Conservation (phyloP, 2,888 invertebrate genomes). For the Merodon equestris region DNA sequence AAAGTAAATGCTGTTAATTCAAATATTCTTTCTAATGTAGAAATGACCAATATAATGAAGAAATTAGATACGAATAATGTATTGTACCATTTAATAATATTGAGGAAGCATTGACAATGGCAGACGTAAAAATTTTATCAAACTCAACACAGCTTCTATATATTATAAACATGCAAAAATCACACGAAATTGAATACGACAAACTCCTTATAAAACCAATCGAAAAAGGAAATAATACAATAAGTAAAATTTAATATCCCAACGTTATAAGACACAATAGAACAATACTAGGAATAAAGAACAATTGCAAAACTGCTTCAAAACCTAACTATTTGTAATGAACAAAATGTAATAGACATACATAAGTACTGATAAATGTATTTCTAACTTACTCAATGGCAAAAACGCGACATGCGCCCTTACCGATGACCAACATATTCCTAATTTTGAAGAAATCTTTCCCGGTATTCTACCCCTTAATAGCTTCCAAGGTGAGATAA, state of each 20-base stretch:
- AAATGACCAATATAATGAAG: too few species aligned
- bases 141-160: constrained; percentile 27
- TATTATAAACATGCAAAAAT: too few species aligned
- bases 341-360: too few species aligned
- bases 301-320: constrained; percentile 34
- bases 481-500: constrained; percentile 8
- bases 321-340: too few species aligned
- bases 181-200: too few species aligned
- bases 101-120: too few species aligned
- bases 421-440: constrained; percentile 16
- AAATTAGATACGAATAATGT: too few species aligned
- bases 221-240: constrained; percentile 30
- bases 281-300: constrained; percentile 25
- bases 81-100: too few species aligned
- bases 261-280: constrained; percentile 32
- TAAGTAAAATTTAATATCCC: constrained; percentile 29
- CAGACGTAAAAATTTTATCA: constrained; percentile 47
- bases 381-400: constrained; percentile 9
- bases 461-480: constrained; percentile 11
- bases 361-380: too few species aligned
- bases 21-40: too few species aligned
- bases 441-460: constrained; percentile 10
- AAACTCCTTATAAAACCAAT: too few species aligned
- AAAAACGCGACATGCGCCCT: constrained; percentile 10
- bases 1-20: too few species aligned